Percentiles rank a stretch among this genome's conserved stretches.
Conservation (phyloP, 2,888 invertebrate genomes). For the Chloroclysta siterata region DNA sequence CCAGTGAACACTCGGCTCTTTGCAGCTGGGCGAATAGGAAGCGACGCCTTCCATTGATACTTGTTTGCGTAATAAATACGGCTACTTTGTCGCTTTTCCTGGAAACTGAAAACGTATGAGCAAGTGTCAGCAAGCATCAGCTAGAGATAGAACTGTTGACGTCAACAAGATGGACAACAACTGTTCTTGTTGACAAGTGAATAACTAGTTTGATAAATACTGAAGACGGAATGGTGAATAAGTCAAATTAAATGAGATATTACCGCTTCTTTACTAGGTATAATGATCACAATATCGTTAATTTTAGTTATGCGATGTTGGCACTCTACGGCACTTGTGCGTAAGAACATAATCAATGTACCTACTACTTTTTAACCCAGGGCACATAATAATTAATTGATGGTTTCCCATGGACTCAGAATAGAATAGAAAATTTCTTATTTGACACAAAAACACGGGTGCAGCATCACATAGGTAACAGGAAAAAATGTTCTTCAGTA, state of each 20-base stretch:
- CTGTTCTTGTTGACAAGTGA: constrained; percentile 2
- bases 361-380: too few species aligned
- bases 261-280: too few species aligned
- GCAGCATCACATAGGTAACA: too few species aligned
- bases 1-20: constrained; percentile 29
- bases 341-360: too few species aligned
- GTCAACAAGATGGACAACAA: background rate
- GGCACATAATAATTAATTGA: too few species aligned
- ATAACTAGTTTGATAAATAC: background rate
- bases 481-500: too few species aligned
- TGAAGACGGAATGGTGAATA: background rate
- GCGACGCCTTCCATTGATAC: constrained; percentile 47
- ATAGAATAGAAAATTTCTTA: too few species aligned
- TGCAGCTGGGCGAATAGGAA: constrained; percentile 41
- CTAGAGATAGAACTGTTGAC: background rate
- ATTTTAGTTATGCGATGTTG: too few species aligned
- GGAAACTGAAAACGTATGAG: constrained; percentile 18
- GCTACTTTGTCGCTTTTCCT: constrained; percentile 35
- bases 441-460: too few species aligned
- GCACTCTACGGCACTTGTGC: too few species aligned
- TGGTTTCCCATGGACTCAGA: too few species aligned
- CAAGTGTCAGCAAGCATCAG: constrained; percentile 7
- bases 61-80: constrained; percentile 41
- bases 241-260: background rate
- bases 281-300: too few species aligned